Percentiles rank a stretch among this genome's conserved stretches.
Conservation (phyloP, 2,113 vertebrate genomes). For the Lagopus muta region DNA sequence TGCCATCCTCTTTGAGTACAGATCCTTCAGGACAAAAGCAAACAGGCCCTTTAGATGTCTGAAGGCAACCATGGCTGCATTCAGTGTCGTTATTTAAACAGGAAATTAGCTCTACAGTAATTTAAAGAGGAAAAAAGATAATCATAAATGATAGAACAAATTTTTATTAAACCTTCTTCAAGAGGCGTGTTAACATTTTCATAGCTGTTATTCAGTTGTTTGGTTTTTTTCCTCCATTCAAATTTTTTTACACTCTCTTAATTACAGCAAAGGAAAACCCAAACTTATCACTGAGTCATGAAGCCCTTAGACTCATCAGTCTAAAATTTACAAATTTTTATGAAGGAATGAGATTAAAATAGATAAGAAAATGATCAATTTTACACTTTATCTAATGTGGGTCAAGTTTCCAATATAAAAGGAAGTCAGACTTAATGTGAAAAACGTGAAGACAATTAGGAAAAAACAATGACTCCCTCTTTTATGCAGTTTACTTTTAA, state of each 20-base stretch:
- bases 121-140: not conserved
- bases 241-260: not conserved
- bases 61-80: conserved; percentile 87
- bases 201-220: not conserved
- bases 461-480: not conserved
- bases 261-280: not conserved
- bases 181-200: not conserved
- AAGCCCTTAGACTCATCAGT: not conserved
- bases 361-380: not conserved
- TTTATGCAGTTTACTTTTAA: not conserved
- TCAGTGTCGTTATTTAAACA: conserved; percentile 77
- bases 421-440: not conserved
- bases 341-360: not conserved
- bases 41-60: conserved; percentile 78
- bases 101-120: conserved; percentile 79
- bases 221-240: accelerated
- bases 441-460: not conserved
- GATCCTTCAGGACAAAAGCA: conserved; percentile 92
- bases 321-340: not conserved
- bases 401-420: not conserved
- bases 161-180: not conserved
- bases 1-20: conserved; percentile 82
- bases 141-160: not conserved
- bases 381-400: not conserved
- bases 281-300: not conserved